phyloP scores from a whole-genome alignment of 92 coral and sea anemone genomes.

The Metridium senile region DNA sequence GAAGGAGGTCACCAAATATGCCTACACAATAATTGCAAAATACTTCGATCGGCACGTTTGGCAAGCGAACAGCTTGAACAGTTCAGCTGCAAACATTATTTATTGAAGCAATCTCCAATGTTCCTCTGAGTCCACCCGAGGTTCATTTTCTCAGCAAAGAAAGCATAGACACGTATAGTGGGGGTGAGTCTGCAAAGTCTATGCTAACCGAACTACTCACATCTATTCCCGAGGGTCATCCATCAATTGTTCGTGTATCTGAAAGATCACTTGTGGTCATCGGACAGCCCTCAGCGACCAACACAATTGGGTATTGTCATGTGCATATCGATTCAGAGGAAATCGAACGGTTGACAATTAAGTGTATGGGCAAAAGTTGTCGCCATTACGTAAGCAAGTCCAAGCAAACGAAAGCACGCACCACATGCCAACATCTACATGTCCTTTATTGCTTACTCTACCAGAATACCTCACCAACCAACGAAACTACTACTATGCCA shows the following conservation, averaged over 20 bases:
- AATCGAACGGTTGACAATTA: neutral
- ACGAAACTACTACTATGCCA: neutral
- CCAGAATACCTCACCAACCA: neutral
- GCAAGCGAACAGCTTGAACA: neutral
- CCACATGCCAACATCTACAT: constrained; percentile 38
- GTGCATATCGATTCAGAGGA: constrained; percentile 12
- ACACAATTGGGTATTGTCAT: constrained; percentile 50
- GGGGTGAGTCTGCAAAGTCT: neutral
- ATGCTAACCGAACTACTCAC: neutral
- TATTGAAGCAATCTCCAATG: neutral
- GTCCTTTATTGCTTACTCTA: constrained; percentile 24
- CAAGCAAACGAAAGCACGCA: constrained; percentile 16
- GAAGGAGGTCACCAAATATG: constrained; percentile 6
- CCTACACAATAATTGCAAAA: constrained; percentile 20
- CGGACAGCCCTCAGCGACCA: constrained; percentile 47
- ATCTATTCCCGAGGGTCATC: constrained; percentile 8
- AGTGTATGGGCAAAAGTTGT: constrained; percentile 39
- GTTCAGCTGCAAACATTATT: constrained; percentile 16
- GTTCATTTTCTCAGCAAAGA: neutral
- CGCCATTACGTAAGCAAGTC: constrained; percentile 30
- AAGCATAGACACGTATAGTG: neutral
- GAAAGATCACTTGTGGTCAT: constrained; percentile 24
- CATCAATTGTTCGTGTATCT: constrained; percentile 31
- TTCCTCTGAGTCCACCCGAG: neutral
- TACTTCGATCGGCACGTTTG: neutral